phyloP scores from a whole-genome alignment of 1,140 invertebrate genomes.

The Heliconius himera region DNA sequence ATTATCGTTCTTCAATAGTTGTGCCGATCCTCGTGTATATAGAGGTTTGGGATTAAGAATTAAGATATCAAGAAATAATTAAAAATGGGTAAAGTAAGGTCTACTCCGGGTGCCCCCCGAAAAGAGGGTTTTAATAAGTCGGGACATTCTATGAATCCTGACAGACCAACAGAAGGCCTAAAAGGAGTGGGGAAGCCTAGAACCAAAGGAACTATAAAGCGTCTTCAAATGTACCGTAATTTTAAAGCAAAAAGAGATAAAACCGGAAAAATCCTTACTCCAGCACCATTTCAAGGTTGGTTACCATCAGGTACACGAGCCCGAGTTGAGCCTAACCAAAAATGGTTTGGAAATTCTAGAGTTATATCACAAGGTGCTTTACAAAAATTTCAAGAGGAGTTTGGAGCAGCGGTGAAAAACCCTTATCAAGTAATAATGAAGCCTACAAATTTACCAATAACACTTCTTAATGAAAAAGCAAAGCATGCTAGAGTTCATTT shows the following conservation, averaged over 20 bases:
- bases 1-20: neutral
- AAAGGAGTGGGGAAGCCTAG: conserved; percentile 93
- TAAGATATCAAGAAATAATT: conserved; percentile 5
- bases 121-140: conserved; percentile 90
- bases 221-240: conserved; percentile 98
- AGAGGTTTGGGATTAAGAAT: neutral
- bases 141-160: conserved; percentile 94
- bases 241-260: conserved; percentile 96
- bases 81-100: conserved; percentile 87
- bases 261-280: conserved; percentile 94
- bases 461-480: conserved; percentile 95
- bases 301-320: conserved; percentile 95
- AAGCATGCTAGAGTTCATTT: conserved; percentile 96
- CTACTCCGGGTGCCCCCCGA: conserved; percentile 85
- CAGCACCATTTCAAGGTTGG: conserved; percentile 97
- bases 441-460: conserved; percentile 96
- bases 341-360: conserved; percentile 98
- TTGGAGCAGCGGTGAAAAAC: conserved; percentile 96
- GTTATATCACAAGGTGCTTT: conserved; percentile 96
- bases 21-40: neutral
- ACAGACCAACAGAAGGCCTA: conserved; percentile 88
- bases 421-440: conserved; percentile 99
- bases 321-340: conserved; percentile 97
- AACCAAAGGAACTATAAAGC: conserved; percentile 96
- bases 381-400: conserved; percentile 98